Evolutionary conservation across 1,140 invertebrate species (phyloP), one percentile per base, ranked within the genome.

Genomic region (Plectus sambesii): DNA sequence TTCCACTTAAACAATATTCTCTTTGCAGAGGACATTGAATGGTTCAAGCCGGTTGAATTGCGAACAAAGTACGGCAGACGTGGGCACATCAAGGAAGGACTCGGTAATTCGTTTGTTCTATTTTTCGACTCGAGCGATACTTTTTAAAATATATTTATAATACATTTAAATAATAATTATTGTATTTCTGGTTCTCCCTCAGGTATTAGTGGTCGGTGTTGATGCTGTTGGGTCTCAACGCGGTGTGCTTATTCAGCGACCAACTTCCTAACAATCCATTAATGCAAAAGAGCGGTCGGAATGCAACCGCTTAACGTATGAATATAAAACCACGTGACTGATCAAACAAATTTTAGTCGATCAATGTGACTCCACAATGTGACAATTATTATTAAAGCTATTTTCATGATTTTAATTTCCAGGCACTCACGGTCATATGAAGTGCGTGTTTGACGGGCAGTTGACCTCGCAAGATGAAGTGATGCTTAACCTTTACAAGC

Each of bases 391-490:
- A n/a, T n/a, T n/a, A n/a, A n/a, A n/a, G n/a, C n/a, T n/a, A n/a
- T n/a, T n/a, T 48, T 53, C 50, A 49, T 61, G 29, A 62, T 55
- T 40, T 55, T 56, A 51, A 37, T 57, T 70, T 73, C 53, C 63
- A 87, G 86, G 88, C 67, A 98, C 92, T 6, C 93, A 99, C 71
- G 94, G 94, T 3, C 89, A 97, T 67, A 97, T 98, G 90, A 98
- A 99, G 72, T 97, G 90, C 70, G 75, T 84, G 8, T 98, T 98
- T 73, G 85, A 96, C 73, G 82, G 82, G 12, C 86, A 87, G 60
- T 69, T 97, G 5, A 87, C 86, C 65, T 94, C 90, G 17, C 87
- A 94, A 66, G 92, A 99, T 72, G 92, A 87, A 0, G 77, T 94
- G 6, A 73, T 44, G n/a, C 69, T 75, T 72, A 69, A 84, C 73